Conservation (phyloP, 2,888 invertebrate genomes). For the Branchellion lobata region DNA sequence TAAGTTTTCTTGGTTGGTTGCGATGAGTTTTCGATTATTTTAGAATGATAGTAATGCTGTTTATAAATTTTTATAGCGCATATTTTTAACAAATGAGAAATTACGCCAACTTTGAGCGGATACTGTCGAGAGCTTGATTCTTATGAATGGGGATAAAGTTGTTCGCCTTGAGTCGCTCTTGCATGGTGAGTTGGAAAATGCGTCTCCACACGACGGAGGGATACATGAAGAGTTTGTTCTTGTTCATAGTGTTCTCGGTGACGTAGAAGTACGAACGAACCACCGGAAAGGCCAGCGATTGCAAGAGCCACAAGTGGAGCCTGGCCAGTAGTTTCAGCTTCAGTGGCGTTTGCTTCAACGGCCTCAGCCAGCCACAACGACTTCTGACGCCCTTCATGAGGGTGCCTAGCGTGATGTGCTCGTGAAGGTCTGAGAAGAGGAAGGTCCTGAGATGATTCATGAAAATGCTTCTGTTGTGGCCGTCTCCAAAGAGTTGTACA, state of each 20-base stretch:
- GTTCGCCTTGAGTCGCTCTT: neutral
- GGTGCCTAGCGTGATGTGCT: neutral
- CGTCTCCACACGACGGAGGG: neutral
- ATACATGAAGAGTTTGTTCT: neutral
- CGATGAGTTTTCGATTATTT: too few species aligned
- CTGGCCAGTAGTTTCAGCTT: neutral
- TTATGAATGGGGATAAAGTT: neutral
- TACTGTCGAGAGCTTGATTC: neutral
- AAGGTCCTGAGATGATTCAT: neutral
- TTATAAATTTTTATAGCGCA: too few species aligned
- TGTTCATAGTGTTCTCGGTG: neutral
- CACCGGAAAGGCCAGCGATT: neutral
- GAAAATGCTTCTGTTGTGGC: neutral
- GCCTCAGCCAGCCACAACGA: constrained; percentile 20
- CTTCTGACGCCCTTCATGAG: neutral
- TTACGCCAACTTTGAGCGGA: neutral
- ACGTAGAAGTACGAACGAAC: neutral
- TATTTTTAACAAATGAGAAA: neutral
- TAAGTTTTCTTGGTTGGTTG: too few species aligned
- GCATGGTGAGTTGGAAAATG: neutral
- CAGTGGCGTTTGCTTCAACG: neutral
- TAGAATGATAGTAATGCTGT: too few species aligned
- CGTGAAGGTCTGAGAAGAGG: neutral
- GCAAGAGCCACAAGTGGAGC: neutral
- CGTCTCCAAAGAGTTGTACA: neutral